Base-by-base conservation (phyloP, 2,797 vertebrate genomes). In the Cheirogaleus major region DNA sequence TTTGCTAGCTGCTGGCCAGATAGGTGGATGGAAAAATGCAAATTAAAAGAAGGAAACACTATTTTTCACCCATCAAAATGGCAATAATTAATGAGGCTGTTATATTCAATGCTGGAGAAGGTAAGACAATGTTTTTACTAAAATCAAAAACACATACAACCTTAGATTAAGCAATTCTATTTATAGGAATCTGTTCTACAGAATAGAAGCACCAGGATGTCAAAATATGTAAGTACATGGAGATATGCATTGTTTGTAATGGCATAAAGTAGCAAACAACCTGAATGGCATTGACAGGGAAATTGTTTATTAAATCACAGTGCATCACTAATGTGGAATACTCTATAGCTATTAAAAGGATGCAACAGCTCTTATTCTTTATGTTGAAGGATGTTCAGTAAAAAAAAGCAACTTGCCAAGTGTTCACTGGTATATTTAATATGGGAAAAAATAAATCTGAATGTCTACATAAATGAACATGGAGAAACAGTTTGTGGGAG, bases 81-180 rank as follows among this genome's bases (percentile, higher is more conserved):
- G 45, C 3, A 79, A 76, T 75, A 75, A 80, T 70, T 61, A 76
- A 95, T 5, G 7, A 91, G 32, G 61, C 17, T 82, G 23, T 38
- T 93, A 72, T 55, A 92, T 8, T 76, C 15, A 61, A 32, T 76
- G 30, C 15, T 59, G 17, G 11, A 89, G 52, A 96, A 67, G 57
- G 55, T 83, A 94, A 95, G 83, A 92, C 59, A 50, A 67, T 76
- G 67, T 65, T 55, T 85, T 69, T 57, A 89, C 69, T 91, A 89
- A 92, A 92, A 96, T 87, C 48, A 89, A 92, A 92, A 88, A 61
- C 10, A 87, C 22, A n/a, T 27, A 91, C 25, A 73, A 48, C 50
- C 45, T 65, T 82, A 83, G 25, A 91, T 23, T 78, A 67, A 94
- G 52, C 43, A 80, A 84, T 59, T 43, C n/a, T 7, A 43, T 50